phyloP scores from a whole-genome alignment of 2,888 invertebrate genomes.

The Plebejus melissa region DNA sequence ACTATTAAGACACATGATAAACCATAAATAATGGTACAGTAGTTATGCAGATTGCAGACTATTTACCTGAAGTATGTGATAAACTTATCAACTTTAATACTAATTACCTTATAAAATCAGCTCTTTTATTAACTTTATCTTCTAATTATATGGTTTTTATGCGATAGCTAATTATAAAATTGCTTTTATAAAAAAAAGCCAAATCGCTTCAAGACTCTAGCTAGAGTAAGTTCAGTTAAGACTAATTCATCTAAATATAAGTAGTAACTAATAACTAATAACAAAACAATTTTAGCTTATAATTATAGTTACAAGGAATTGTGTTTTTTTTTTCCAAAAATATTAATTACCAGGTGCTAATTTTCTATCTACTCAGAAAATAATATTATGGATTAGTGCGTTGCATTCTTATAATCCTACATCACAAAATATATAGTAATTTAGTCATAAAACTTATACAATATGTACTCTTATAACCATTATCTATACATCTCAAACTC shows the following conservation, averaged over 20 bases:
- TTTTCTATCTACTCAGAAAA: background rate
- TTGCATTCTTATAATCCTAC: background rate
- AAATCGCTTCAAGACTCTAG: background rate
- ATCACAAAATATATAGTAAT: background rate
- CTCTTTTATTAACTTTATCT: background rate
- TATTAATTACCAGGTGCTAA: background rate
- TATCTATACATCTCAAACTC: background rate
- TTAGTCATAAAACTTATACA: background rate
- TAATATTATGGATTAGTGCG: background rate
- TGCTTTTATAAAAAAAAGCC: background rate
- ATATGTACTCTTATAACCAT: too few species aligned
- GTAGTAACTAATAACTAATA: too few species aligned
- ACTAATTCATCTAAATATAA: too few species aligned
- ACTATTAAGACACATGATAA: background rate
- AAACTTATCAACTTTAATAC: conserved; percentile 1
- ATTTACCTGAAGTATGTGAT: conserved; percentile 1
- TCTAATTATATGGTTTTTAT: background rate
- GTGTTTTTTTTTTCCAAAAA: background rate
- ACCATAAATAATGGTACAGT: background rate
- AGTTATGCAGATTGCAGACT: background rate
- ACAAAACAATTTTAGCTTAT: background rate
- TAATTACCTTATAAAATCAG: conserved; percentile 5
- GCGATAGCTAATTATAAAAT: background rate
- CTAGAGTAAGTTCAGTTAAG: background rate
- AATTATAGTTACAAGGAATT: background rate